Conservation (phyloP, 37 sponge, comb jelly and placozoan species). For the Spongia lamella region DNA sequence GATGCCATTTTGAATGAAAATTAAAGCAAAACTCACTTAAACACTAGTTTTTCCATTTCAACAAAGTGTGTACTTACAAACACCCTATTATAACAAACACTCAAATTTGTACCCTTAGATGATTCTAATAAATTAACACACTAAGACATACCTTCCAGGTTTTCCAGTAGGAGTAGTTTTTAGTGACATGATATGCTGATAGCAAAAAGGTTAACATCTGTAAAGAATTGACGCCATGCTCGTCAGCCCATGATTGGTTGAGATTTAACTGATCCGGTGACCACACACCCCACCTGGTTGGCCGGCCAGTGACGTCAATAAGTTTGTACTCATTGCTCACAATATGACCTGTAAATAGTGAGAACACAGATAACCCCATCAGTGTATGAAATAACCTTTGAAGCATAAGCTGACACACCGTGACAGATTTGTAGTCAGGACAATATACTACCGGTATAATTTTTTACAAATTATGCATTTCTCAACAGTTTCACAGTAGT, state of each 20-base stretch:
- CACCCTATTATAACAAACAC: not conserved
- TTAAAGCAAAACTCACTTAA: no score
- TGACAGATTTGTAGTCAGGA: no score
- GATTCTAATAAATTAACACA: no score
- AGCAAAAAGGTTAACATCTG: conserved; percentile 75
- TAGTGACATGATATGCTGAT: conserved; percentile 73
- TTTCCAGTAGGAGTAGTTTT: conserved; percentile 33
- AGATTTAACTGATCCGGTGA: conserved; percentile 63
- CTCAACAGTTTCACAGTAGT: no score
- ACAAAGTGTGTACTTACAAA: no score
- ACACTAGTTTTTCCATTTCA: no score
- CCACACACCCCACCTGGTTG: conserved; percentile 86
- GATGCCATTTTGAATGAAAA: no score
- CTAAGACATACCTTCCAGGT: conserved; percentile 51
- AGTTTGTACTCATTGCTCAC: conserved; percentile 47
- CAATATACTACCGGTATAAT: no score
- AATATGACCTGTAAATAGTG: conserved; percentile 67
- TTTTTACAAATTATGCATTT: no score
- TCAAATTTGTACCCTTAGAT: not conserved
- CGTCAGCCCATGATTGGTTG: conserved; percentile 80
- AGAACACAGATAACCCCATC: no score
- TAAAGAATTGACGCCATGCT: conserved; percentile 79
- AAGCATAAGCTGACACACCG: no score
- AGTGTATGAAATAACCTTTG: no score
- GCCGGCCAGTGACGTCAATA: conserved; percentile 61